Percentiles rank a stretch among this genome's conserved stretches.
Evolutionary conservation across 2,888 invertebrate species (phyloP).

Genomic region (Poecilus cupreus): DNA sequence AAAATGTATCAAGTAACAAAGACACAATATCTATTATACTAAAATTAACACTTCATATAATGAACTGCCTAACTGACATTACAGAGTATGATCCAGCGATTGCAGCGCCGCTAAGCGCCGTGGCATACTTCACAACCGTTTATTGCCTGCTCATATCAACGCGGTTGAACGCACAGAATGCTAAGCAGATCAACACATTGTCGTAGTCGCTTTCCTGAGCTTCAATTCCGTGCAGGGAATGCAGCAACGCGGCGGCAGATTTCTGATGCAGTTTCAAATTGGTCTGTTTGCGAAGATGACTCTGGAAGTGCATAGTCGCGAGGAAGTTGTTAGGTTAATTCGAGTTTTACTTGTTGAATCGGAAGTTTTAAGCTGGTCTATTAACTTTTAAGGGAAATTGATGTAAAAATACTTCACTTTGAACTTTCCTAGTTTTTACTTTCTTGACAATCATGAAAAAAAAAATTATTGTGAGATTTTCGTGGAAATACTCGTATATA

Average conservation of each 20-base stretch:
- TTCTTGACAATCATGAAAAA: too few species aligned
- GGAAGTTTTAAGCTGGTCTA: not conserved
- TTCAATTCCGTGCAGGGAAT: not conserved
- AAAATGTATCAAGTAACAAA: too few species aligned
- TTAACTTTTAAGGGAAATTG: too few species aligned
- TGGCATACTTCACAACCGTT: not conserved
- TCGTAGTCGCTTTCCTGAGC: slow-evolving; percentile 9
- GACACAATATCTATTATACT: not conserved
- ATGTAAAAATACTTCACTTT: too few species aligned
- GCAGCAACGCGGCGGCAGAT: not conserved
- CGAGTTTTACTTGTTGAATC: not conserved
- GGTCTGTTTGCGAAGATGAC: not conserved
- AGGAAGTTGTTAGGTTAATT: not conserved
- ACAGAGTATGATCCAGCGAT: not conserved
- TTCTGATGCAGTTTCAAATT: not conserved
- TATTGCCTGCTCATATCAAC: slow-evolving; percentile 13
- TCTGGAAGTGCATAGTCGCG: not conserved
- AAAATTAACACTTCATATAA: not conserved
- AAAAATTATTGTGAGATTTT: too few species aligned
- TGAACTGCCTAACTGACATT: too few species aligned
- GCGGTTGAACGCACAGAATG: not conserved
- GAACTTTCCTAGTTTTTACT: too few species aligned
- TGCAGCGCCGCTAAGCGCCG: not conserved
- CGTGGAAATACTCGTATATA: too few species aligned
- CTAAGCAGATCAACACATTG: slow-evolving; percentile 36